Evolutionary conservation across 2,113 vertebrate species (phyloP).

Genomic region (Cebus imitator): DNA sequence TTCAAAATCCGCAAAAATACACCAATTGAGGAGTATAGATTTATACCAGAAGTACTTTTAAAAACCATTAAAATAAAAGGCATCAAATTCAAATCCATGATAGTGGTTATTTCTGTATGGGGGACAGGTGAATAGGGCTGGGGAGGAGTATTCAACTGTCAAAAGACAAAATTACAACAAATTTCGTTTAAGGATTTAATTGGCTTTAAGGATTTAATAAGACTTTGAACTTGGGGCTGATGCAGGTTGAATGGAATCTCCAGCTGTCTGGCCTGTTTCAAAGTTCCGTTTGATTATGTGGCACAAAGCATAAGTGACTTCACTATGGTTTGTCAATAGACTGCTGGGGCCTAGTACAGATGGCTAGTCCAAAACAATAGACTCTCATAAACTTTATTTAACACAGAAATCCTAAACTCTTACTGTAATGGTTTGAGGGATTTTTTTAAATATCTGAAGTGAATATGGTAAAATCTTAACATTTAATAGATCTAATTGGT

Average conservation of each 20-base stretch:
- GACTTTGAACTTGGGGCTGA: not conserved
- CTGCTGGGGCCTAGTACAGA: not conserved
- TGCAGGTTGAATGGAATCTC: not conserved
- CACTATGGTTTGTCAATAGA: no score
- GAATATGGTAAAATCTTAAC: not conserved
- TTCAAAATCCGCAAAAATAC: conserved; percentile 26
- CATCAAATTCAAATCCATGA: conserved; percentile 21
- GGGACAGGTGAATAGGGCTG: not conserved
- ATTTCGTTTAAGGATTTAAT: not conserved
- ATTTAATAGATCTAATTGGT: not conserved
- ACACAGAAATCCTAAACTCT: not conserved
- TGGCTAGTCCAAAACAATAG: not conserved
- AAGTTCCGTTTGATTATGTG: not conserved
- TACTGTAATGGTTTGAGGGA: not conserved
- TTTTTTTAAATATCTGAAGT: not conserved
- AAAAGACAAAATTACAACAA: not conserved
- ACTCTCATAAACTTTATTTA: not conserved
- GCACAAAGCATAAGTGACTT: not conserved
- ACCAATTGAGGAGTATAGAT: not conserved
- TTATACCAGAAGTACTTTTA: not conserved
- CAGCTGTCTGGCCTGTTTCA: not conserved
- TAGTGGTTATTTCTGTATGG: not conserved
- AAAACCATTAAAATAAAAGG: not conserved
- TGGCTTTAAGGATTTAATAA: not conserved
- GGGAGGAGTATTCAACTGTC: not conserved